A percentile compares a stretch with the other conserved stretches of the same genome.
These are phyloP conservation scores for Stenodema calcarata DNA, from an alignment of 2,888 invertebrate genomes.

Conservation along the genomic window DNA sequence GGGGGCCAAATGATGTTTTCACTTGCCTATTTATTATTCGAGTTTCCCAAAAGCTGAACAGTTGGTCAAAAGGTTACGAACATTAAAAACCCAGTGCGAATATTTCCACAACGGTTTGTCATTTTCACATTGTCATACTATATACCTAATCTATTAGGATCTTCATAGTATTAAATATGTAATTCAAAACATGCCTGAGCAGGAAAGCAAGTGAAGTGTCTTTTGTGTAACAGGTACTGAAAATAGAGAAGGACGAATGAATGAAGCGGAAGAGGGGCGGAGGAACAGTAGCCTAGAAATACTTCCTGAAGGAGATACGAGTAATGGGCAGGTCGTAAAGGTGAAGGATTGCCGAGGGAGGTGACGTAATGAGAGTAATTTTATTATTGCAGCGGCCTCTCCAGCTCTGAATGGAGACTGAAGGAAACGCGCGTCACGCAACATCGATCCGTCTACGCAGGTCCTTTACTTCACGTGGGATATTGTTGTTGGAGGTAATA, in stretches of 20 bases:
- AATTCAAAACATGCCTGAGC: neutral
- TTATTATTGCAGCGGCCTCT: neutral
- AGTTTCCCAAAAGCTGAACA: too few species aligned
- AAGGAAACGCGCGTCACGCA: neutral
- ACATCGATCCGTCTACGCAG: neutral
- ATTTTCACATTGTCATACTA: too few species aligned
- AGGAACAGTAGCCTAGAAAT: neutral
- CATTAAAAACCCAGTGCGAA: too few species aligned
- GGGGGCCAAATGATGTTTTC: too few species aligned
- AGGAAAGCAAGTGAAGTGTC: neutral
- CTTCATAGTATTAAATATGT: too few species aligned
- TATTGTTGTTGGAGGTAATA: neutral
- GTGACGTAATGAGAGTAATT: neutral
- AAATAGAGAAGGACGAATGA: neutral
- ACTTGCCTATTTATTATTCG: too few species aligned
- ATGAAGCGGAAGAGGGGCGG: neutral
- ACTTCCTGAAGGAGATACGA: neutral
- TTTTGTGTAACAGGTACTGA: neutral
- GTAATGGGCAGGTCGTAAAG: neutral
- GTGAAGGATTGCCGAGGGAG: neutral
- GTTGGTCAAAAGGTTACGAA: too few species aligned
- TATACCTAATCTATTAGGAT: too few species aligned
- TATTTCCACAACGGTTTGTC: too few species aligned
- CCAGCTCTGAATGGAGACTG: neutral
- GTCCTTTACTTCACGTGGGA: neutral